Conservation (phyloP, 1,140 invertebrate genomes). For the Psilanteris sp. region DNA sequence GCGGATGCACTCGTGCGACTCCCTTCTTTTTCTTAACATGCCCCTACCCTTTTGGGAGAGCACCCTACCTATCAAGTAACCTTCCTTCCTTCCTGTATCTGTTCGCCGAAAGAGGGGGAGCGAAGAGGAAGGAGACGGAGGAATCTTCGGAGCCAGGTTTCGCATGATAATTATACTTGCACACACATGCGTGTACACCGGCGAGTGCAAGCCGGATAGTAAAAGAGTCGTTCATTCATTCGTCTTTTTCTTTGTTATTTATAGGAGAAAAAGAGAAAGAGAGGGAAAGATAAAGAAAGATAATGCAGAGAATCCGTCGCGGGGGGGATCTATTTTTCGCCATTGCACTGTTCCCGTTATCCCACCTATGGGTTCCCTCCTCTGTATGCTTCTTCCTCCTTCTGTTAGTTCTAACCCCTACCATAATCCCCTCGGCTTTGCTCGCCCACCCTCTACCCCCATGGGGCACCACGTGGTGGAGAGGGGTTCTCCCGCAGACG, state of each 20-base stretch:
- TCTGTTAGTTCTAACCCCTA: constrained; percentile 49
- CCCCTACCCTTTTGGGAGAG: constrained; percentile 54
- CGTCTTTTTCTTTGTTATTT: constrained; percentile 17
- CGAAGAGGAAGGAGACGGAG: constrained; percentile 9
- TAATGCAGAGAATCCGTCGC: neutral
- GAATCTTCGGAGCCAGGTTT: neutral
- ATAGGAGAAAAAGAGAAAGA: constrained; percentile 8
- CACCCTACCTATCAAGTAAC: constrained; percentile 43
- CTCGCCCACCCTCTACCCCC: constrained; percentile 70
- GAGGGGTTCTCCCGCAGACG: constrained; percentile 59
- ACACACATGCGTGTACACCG: too few species aligned
- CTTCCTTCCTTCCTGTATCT: constrained; percentile 18
- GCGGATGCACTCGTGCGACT: constrained; percentile 64
- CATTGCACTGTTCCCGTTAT: constrained; percentile 66
- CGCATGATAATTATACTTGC: neutral
- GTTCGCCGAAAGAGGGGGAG: constrained; percentile 24
- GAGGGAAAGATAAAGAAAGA: constrained; percentile 14
- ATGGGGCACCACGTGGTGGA: constrained; percentile 64
- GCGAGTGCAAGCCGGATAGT: too few species aligned
- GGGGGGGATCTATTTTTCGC: constrained; percentile 71
- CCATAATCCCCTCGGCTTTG: constrained; percentile 61
- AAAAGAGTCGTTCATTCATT: neutral
- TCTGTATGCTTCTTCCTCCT: constrained; percentile 55
- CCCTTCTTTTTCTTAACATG: constrained; percentile 76
- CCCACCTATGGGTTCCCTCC: constrained; percentile 73